Percentiles rank a stretch among this genome's conserved stretches.
phyloP scores from a whole-genome alignment of 2,797 vertebrate species.

The Diceros bicornis region DNA sequence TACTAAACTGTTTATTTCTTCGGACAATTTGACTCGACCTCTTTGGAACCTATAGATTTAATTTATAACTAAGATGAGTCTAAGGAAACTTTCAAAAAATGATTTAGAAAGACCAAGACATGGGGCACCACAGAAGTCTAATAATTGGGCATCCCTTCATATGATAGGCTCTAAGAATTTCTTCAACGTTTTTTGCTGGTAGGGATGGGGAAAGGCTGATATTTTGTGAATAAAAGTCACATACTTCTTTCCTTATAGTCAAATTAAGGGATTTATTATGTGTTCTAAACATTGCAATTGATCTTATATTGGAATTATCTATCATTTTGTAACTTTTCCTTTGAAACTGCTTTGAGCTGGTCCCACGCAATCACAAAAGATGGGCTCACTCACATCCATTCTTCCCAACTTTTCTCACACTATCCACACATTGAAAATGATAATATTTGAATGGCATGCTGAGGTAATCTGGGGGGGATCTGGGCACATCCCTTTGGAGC shows the following conservation, averaged over 20 bases:
- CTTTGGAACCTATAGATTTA: background rate
- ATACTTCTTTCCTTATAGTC: background rate
- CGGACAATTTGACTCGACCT: background rate
- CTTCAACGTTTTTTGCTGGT: background rate
- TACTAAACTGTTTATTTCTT: background rate
- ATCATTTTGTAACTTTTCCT: background rate
- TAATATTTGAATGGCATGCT: background rate
- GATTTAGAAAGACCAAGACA: background rate
- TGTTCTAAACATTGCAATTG: background rate
- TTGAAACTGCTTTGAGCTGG: background rate
- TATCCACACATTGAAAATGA: background rate
- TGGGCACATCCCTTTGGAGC: background rate
- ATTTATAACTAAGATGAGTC: constrained; percentile 1
- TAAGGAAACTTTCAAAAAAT: constrained; percentile 3
- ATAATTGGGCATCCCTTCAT: background rate
- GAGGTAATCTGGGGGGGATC: background rate
- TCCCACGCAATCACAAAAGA: background rate
- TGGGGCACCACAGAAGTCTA: background rate
- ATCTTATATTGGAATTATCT: background rate
- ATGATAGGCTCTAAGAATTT: background rate
- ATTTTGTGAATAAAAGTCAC: background rate
- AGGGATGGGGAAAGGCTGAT: background rate
- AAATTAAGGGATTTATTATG: background rate
- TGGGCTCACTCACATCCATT: background rate
- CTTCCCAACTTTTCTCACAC: background rate